Evolutionary conservation across 2,888 invertebrate genomes (phyloP), one percentile per base, ranked within the genome.

Genomic region (Cybosia mesomella): DNA sequence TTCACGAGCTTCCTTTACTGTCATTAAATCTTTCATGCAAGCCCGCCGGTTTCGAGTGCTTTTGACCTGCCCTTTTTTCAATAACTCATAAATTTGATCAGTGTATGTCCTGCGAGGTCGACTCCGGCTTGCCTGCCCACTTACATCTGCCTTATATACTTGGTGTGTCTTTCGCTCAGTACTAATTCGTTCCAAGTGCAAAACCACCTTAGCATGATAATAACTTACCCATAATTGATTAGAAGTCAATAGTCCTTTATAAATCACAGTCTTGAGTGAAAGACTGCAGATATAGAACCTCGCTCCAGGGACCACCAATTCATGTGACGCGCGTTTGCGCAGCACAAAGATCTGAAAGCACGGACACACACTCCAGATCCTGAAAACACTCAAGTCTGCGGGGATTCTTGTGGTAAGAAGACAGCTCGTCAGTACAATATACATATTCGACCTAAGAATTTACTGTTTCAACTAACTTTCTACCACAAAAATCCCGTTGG

Each of bases 271-370:
- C 83, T 97, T 96, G 64, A 98, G 95, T 32, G 98, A 98, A 80
- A 99, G 95, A 67, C 99, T 99, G 95, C 99, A 99, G 85, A 99
- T 98, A 94, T 99, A 99, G 95, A 98, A 99, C 75, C 99, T 96
- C 58, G 98, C 96, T 9, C 98, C 98, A 1, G 98, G 98, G 81
- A 97, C 96, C 53, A 97, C 96, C 87, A 99, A 96, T 79, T 96
- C 96, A 88, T 99, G 99, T 22, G 98, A 98, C 0, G 99, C 98
- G 69, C 98, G 97, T 92, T 99, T 99, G 70, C 99, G 96, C 83
- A 99, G 95, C 82, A 99, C 96, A 91, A 98, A 99, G 70, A 99
- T 97, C 98, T 98, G 95, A 64, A 85, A 89, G 83, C 81, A 88
- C 73, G 74, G 69, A 70, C 67, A 73, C 64, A 77, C 62, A 70